Base-by-base conservation (phyloP, 37 sponge, comb jelly and placozoan genomes). In the Aplysina aerophoba region DNA sequence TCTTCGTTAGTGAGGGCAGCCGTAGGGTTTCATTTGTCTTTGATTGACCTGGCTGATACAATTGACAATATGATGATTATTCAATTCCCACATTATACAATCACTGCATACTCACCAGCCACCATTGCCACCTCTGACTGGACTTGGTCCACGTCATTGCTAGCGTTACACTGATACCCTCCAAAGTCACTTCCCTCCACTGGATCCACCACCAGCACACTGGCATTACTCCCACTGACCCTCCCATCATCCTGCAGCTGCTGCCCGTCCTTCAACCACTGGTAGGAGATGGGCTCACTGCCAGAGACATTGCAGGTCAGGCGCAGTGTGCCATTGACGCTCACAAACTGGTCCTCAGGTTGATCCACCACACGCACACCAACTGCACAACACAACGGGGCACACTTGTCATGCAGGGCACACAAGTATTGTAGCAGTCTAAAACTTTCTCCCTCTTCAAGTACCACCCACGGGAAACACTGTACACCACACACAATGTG, bases 261-360 rank as follows among this genome's bases (percentile, higher is more conserved):
- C 12, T 12, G 14, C 14, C 36, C 59, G 21, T 74, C 41, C 53
- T 68, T 71, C 40, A 55, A 55, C 85, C 87, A 79, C 53, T 86
- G 87, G 56, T 79, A 86, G 15, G 54, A 22, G 38, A 64, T 38
- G 62, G 59, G 73, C 3, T 78, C 65, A 55, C 30, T 44, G 22
- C 78, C 54, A 27, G 36, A 38, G 53, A 69, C 87, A 25, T 41
- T 28, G 63, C 87, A 86, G 3, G 54, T 50, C 21, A 86, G 79
- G 66, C 15, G 62, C 1, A 79, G 69, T 4, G 3, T 44, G 13
- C 20, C 69, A 65, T 37, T 60, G 59, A 80, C 60, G 16, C 24
- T 33, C 8, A 59, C 67, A 28, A 62, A 30, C 24, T 22, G 59
- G 34, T 62, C 63, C 3, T 19, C 40, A 25, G 88, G 88, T 13